Conservation (phyloP, 1,140 invertebrate species). For the Nasonia vitripennis region DNA sequence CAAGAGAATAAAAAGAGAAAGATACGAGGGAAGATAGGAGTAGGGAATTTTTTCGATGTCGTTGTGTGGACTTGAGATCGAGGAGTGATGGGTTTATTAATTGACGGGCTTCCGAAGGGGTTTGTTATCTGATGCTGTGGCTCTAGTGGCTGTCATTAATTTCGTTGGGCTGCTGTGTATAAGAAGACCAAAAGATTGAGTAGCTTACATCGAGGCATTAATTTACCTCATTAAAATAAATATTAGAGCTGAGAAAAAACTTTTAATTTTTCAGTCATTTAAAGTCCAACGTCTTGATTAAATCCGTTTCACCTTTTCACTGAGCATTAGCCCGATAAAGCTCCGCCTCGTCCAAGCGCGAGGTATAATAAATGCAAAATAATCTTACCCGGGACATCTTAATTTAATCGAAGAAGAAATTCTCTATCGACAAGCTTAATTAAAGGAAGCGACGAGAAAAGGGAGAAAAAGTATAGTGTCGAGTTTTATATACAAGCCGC, state of each 20-base stretch:
- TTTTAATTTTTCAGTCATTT: no score
- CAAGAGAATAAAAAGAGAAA: no score
- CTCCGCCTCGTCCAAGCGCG: background rate
- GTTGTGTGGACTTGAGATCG: background rate
- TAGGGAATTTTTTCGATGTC: background rate
- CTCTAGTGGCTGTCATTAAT: no score
- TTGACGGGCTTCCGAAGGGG: background rate
- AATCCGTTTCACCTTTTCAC: background rate
- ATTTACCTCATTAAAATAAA: no score
- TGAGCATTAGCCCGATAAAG: background rate
- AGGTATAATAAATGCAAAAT: background rate
- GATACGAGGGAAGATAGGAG: background rate
- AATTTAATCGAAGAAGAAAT: slow-evolving; percentile 20
- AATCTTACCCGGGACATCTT: background rate
- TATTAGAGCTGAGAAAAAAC: no score
- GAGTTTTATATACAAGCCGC: background rate
- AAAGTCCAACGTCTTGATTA: no score
- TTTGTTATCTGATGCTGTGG: background rate
- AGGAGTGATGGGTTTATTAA: background rate
- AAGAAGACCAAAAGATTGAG: no score
- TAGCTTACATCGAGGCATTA: no score
- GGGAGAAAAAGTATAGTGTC: background rate
- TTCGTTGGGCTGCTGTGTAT: no score
- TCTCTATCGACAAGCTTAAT: background rate
- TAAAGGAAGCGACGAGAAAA: background rate